phyloP scores from a whole-genome alignment of 2,797 vertebrate genomes.

The Sebastes matsubarae region DNA sequence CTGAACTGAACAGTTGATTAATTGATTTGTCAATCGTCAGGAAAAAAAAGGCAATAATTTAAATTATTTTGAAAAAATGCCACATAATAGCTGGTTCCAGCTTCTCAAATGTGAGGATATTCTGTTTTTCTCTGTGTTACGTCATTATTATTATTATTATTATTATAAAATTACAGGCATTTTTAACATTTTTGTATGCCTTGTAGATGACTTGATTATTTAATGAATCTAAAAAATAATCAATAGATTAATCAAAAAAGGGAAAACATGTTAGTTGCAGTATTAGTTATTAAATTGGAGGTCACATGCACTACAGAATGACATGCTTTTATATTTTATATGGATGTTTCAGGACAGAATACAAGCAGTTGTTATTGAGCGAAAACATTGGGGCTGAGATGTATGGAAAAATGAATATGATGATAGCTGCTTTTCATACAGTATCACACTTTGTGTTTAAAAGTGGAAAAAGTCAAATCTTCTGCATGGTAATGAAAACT shows the following conservation, averaged over 20 bases:
- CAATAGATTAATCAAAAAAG: neutral
- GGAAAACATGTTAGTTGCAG: neutral
- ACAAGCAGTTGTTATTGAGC: neutral
- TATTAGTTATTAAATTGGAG: neutral
- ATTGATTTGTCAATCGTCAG: rapidly evolving
- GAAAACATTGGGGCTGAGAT: neutral
- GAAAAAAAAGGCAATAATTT: neutral
- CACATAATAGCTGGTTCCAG: neutral
- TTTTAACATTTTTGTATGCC: neutral
- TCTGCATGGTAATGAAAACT: neutral
- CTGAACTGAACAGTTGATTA: neutral
- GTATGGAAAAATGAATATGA: neutral
- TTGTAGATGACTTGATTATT: neutral
- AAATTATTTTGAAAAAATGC: neutral
- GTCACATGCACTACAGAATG: neutral
- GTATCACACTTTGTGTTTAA: neutral
- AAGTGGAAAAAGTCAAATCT: neutral
- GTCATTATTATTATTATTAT: neutral
- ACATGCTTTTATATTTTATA: neutral
- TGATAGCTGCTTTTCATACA: neutral
- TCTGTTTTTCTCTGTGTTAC: neutral
- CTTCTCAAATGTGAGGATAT: neutral
- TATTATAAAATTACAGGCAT: neutral
- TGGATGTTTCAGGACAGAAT: neutral
- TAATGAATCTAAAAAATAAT: neutral